A percentile compares a stretch with the other conserved stretches of the same genome.
Evolutionary conservation across 2,113 vertebrate species (phyloP).

Genomic region (Takifugu flavidus): DNA sequence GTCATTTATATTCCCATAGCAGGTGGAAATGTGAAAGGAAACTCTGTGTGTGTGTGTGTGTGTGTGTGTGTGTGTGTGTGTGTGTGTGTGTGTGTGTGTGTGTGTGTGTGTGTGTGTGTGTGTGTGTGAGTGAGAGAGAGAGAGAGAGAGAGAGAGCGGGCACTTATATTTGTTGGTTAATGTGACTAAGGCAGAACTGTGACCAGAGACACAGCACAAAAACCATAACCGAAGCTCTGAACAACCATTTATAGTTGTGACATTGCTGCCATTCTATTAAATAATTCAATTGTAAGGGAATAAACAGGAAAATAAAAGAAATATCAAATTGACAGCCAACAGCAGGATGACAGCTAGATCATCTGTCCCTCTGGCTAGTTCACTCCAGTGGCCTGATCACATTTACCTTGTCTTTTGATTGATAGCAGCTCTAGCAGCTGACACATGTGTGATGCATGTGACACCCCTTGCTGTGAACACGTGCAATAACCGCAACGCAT

Average conservation of each 20-base stretch:
- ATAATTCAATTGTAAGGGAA: slow-evolving; percentile 60
- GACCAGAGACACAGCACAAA: slow-evolving; percentile 24
- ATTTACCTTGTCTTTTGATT: slow-evolving; percentile 58
- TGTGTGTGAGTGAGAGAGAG: slow-evolving; percentile 13
- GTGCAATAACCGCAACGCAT: background rate
- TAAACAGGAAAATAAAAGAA: slow-evolving; percentile 59
- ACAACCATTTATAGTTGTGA: slow-evolving; percentile 37
- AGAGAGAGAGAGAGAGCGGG: slow-evolving; percentile 13
- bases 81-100: slow-evolving; percentile 19
- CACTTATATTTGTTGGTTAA: background rate
- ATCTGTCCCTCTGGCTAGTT: slow-evolving; percentile 48
- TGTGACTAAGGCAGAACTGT: background rate
- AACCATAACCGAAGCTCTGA: slow-evolving; percentile 51
- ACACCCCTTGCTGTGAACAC: slow-evolving; percentile 15
- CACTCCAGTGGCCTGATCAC: slow-evolving; percentile 39
- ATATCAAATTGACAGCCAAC: slow-evolving; percentile 44
- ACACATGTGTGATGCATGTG: slow-evolving; percentile 7
- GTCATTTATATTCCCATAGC: slow-evolving; percentile 67
- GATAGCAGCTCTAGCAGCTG: slow-evolving; percentile 44
- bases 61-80: slow-evolving; percentile 15
- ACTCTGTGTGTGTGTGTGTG: slow-evolving; percentile 12
- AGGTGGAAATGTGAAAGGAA: slow-evolving; percentile 49
- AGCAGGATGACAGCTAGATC: slow-evolving; percentile 51
- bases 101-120: slow-evolving; percentile 8
- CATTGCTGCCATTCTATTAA: slow-evolving; percentile 61